phyloP scores from a whole-genome alignment of 2,113 vertebrate genomes.

The Gymnarchus niloticus region DNA sequence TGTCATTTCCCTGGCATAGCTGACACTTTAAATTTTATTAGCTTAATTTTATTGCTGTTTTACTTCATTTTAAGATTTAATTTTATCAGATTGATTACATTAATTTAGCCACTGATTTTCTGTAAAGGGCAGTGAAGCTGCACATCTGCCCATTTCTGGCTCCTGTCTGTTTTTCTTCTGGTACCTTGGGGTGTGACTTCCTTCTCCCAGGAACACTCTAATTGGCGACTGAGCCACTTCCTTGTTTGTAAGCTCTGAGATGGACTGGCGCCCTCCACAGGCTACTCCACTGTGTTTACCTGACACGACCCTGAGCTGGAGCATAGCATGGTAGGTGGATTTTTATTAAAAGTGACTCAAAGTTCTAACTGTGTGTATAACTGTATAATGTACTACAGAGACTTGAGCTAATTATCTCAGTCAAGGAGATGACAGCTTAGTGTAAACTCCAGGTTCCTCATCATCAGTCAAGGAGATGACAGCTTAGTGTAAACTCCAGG shows the following conservation, averaged over 20 bases:
- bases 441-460: too few relatives aligned
- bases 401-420: too few relatives aligned
- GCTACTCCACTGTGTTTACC: neutral
- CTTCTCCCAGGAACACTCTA: neutral
- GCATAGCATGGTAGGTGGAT: neutral
- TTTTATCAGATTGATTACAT: neutral
- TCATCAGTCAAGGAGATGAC: too few relatives aligned
- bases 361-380: neutral
- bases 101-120: neutral
- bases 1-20: neutral
- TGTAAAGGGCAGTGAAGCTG: neutral
- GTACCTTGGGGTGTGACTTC: neutral
- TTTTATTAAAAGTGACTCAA: neutral
- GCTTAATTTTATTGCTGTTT: neutral
- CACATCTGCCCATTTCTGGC: neutral
- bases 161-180: neutral
- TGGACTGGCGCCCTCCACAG: neutral
- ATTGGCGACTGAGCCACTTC: neutral
- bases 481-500: too few relatives aligned
- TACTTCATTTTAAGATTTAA: too few relatives aligned
- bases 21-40: too few relatives aligned
- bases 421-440: too few relatives aligned
- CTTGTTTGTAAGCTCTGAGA: neutral
- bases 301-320: neutral
- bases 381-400: neutral